phyloP scores from a whole-genome alignment of 2,888 invertebrate species.

The Tribolium freemani region DNA sequence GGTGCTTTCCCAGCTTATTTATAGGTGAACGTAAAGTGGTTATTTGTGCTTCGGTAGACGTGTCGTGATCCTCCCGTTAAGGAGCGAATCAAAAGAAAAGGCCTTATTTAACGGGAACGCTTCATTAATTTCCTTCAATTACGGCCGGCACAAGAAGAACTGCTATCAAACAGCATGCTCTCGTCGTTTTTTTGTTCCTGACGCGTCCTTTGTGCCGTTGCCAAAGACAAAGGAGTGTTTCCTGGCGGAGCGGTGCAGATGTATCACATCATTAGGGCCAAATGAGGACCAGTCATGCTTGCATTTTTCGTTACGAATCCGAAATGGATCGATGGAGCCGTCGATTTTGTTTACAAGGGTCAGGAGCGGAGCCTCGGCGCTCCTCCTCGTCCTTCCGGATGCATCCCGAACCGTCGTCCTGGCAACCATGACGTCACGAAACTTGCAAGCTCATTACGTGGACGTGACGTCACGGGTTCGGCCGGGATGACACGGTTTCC shows the following conservation, averaged over 20 bases:
- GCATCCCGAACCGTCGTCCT: constrained; percentile 29
- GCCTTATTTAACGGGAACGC: constrained; percentile 41
- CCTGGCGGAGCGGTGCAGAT: constrained; percentile 21
- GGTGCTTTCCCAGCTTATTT: constrained; percentile 23
- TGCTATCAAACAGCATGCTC: constrained; percentile 36
- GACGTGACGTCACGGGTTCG: constrained; percentile 19
- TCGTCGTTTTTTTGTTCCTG: constrained; percentile 23
- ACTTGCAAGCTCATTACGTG: constrained; percentile 32
- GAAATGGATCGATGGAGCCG: constrained; percentile 54
- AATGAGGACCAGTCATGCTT: constrained; percentile 29
- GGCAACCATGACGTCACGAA: constrained; percentile 34
- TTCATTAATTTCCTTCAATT: constrained; percentile 44
- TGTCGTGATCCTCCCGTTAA: constrained; percentile 16
- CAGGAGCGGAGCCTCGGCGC: constrained; percentile 2
- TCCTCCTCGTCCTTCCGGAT: constrained; percentile 19
- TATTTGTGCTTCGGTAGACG: constrained; percentile 20
- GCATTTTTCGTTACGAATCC: constrained; percentile 34
- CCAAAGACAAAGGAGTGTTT: constrained; percentile 28
- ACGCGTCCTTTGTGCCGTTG: constrained; percentile 17
- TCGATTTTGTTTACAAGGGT: constrained; percentile 57
- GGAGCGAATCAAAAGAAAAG: constrained; percentile 26
- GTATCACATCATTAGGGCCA: constrained; percentile 31
- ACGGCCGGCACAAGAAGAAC: constrained; percentile 30
- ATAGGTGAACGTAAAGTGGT: constrained; percentile 28
- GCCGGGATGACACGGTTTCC: constrained; percentile 9